phyloP scores from a whole-genome alignment of 2,888 invertebrate species.

The Sesia bembeciformis region DNA sequence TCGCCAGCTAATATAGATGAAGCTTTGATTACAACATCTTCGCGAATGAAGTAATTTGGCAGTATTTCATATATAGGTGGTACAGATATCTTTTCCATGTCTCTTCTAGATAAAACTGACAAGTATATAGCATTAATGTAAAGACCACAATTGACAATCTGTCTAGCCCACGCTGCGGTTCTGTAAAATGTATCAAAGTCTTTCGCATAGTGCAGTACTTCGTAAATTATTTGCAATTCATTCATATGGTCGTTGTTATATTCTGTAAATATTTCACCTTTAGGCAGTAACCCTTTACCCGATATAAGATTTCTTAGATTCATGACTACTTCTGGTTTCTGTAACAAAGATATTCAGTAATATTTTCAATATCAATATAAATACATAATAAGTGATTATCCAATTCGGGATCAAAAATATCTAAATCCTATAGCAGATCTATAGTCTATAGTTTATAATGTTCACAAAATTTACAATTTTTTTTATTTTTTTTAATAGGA shows the following conservation, averaged over 20 bases:
- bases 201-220: conserved; percentile 71
- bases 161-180: conserved; percentile 73
- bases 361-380: too few species aligned
- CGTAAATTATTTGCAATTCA: conserved; percentile 47
- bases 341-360: conserved; percentile 14
- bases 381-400: too few species aligned
- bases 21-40: conserved; percentile 71
- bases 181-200: conserved; percentile 74
- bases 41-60: conserved; percentile 78
- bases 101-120: conserved; percentile 72
- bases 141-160: conserved; percentile 77
- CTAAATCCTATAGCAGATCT: not conserved
- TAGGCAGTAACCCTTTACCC: conserved; percentile 35
- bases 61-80: conserved; percentile 80
- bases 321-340: conserved; percentile 39
- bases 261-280: conserved; percentile 56
- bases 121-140: conserved; percentile 77
- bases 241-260: conserved; percentile 36
- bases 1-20: conserved; percentile 37
- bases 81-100: conserved; percentile 71
- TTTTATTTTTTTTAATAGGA: not conserved
- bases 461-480: too few species aligned
- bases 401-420: not conserved
- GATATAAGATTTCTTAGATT: conserved; percentile 34
- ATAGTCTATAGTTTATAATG: not conserved